These are phyloP conservation scores for Bugulina stolonifera DNA, from an alignment of 2,888 invertebrate genomes.

Conservation along the genomic window DNA sequence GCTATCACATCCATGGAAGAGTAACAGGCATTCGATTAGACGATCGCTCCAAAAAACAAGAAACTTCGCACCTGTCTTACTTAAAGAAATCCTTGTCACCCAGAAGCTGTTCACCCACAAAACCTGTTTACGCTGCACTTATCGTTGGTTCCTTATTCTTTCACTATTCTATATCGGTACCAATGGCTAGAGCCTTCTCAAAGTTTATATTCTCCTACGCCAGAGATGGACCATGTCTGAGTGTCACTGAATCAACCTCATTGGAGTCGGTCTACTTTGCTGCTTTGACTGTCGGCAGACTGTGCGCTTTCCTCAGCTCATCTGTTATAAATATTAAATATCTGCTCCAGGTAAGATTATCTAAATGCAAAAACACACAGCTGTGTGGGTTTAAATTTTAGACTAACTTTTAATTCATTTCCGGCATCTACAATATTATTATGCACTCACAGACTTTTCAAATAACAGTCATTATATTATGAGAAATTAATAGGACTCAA, in stretches of 20 bases:
- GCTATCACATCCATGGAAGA: neutral
- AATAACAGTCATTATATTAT: too few species aligned
- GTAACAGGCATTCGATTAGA: neutral
- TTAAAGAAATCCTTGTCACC: neutral
- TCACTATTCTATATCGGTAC: neutral
- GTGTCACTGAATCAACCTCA: slow-evolving; percentile 33
- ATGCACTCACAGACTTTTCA: too few species aligned
- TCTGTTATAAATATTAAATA: neutral
- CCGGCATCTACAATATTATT: too few species aligned
- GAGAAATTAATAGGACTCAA: too few species aligned
- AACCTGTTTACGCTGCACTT: neutral
- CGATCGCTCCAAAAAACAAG: neutral
- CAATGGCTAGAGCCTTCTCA: slow-evolving; percentile 35
- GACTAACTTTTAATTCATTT: too few species aligned
- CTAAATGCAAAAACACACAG: too few species aligned
- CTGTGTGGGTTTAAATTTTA: too few species aligned
- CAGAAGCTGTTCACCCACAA: neutral
- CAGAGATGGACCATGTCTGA: slow-evolving; percentile 34
- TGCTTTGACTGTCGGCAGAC: slow-evolving; percentile 35
- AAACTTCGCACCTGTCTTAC: neutral
- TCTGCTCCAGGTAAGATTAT: slow-evolving; percentile 11
- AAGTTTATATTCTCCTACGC: slow-evolving; percentile 38
- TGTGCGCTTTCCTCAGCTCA: slow-evolving; percentile 32
- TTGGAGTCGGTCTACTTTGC: slow-evolving; percentile 38
- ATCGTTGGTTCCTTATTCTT: neutral